phyloP scores from a whole-genome alignment of 1,140 invertebrate genomes.

The Drosophila chauvacae region DNA sequence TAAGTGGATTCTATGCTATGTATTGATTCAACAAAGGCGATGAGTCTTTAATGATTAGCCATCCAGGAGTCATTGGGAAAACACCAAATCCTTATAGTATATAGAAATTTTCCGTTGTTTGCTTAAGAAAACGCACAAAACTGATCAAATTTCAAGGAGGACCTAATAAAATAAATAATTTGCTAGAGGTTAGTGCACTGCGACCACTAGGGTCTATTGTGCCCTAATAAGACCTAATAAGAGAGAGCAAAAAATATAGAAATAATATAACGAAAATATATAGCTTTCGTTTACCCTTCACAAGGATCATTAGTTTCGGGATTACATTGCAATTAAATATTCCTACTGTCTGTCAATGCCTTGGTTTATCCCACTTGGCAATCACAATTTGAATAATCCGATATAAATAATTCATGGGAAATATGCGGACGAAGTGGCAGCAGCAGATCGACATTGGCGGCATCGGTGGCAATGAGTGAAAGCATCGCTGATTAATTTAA shows the following conservation, averaged over 20 bases:
- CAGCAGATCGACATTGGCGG: slow-evolving; percentile 18
- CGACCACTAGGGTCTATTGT: too few relatives aligned
- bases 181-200: too few relatives aligned
- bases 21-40: neutral
- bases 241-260: neutral
- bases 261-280: neutral
- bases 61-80: neutral
- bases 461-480: slow-evolving; percentile 41
- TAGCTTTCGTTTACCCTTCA: too few relatives aligned
- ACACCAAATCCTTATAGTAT: rapidly evolving
- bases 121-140: neutral
- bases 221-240: too few relatives aligned
- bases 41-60: neutral
- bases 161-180: too few relatives aligned
- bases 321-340: slow-evolving; percentile 2
- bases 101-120: neutral
- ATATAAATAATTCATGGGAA: slow-evolving; percentile 38
- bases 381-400: slow-evolving; percentile 17
- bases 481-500: slow-evolving; percentile 56
- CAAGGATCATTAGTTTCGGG: neutral
- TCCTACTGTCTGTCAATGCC: slow-evolving; percentile 2
- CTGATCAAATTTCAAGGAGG: too few relatives aligned
- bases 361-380: slow-evolving; percentile 10
- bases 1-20: slow-evolving; percentile 6
- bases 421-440: slow-evolving; percentile 26